Conservation (phyloP, 2,888 invertebrate species). For the Minunthozetes semirufus region DNA sequence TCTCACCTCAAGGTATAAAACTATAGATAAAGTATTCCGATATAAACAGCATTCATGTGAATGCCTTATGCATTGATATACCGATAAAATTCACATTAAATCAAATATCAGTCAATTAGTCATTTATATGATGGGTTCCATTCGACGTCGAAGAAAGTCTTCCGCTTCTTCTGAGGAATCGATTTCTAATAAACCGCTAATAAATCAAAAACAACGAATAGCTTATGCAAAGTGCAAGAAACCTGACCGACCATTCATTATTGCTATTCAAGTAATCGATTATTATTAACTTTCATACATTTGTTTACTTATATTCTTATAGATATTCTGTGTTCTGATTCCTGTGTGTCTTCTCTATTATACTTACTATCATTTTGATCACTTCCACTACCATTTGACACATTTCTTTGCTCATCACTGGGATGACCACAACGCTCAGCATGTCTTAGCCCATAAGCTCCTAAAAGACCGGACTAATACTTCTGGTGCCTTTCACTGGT, state of each 20-base stretch:
- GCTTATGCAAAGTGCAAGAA: conserved; percentile 34
- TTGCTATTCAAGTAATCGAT: conserved; percentile 10
- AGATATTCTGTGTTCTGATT: conserved; percentile 38
- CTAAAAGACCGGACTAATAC: conserved; percentile 36
- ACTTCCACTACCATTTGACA: conserved; percentile 43
- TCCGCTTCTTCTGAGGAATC: conserved; percentile 24
- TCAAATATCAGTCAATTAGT: not conserved
- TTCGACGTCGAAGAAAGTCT: conserved; percentile 29
- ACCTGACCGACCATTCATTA: conserved; percentile 3
- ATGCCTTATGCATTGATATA: not conserved
- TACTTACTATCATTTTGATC: conserved; percentile 42
- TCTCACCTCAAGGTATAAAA: not conserved
- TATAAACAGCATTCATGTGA: not conserved
- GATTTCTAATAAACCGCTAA: not conserved
- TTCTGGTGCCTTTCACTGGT: conserved; percentile 52
- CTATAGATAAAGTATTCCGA: not conserved
- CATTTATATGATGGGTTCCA: not conserved
- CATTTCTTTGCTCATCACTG: conserved; percentile 41
- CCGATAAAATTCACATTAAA: not conserved
- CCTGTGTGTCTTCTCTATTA: conserved; percentile 39
- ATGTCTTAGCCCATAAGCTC: conserved; percentile 42
- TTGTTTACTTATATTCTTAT: not conserved
- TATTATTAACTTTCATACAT: not conserved
- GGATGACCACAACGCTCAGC: conserved; percentile 43
- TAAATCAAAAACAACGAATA: not conserved